Evolutionary conservation across 2,888 invertebrate species (phyloP).

Genomic region (Tinea trinotella): DNA sequence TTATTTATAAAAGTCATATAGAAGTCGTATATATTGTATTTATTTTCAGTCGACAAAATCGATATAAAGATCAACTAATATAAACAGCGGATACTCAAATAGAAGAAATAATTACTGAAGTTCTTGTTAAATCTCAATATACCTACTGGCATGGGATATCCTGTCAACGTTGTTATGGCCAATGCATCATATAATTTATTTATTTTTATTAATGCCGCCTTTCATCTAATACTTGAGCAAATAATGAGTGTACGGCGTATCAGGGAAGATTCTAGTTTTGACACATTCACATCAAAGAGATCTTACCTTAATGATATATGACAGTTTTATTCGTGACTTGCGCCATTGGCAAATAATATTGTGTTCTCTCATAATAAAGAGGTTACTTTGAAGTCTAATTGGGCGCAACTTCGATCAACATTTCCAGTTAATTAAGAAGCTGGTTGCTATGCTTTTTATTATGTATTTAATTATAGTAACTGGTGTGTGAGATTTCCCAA

Average conservation of each 20-base stretch:
- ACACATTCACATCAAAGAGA: slow-evolving; percentile 64
- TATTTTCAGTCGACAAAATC: not conserved
- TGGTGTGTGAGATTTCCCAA: too few relatives aligned
- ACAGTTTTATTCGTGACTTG: slow-evolving; percentile 64
- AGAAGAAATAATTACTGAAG: not conserved
- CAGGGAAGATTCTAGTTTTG: slow-evolving; percentile 36
- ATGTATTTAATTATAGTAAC: too few relatives aligned
- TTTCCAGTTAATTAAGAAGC: slow-evolving; percentile 1
- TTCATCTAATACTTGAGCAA: slow-evolving; percentile 69
- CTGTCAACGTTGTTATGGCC: slow-evolving; percentile 48
- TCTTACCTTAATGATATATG: slow-evolving; percentile 56
- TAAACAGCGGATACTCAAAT: not conserved
- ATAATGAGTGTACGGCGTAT: slow-evolving; percentile 65
- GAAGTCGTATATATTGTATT: too few relatives aligned
- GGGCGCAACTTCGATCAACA: not conserved
- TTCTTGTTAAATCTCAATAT: slow-evolving; percentile 4
- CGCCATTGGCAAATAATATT: slow-evolving; percentile 52
- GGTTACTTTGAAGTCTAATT: not conserved
- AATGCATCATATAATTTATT: slow-evolving; percentile 57
- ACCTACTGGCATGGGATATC: slow-evolving; percentile 26
- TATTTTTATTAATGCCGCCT: slow-evolving; percentile 65
- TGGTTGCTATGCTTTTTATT: too few relatives aligned
- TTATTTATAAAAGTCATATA: too few relatives aligned
- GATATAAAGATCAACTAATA: not conserved
- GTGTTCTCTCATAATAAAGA: slow-evolving; percentile 55